Percentiles rank a stretch among this genome's conserved stretches.
Conservation (phyloP, 2,888 invertebrate species). For the Phasia obesa region DNA sequence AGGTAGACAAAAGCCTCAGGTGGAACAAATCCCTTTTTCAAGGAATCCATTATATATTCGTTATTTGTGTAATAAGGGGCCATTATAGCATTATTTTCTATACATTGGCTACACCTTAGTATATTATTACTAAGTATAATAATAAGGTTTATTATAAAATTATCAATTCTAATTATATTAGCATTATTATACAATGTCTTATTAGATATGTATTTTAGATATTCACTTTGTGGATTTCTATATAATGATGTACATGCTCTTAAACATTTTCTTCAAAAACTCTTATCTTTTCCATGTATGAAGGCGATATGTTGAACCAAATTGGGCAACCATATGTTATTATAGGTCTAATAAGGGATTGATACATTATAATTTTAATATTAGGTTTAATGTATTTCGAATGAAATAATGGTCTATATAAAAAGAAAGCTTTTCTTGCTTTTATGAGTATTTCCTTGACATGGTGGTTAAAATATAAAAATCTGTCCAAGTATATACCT, state of each 20-base stretch:
- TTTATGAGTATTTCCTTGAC: neutral
- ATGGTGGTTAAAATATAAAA: neutral
- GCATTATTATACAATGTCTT: neutral
- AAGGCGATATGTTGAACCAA: conserved; percentile 19
- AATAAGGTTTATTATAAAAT: no score
- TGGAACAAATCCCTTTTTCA: neutral
- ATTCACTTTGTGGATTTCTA: neutral
- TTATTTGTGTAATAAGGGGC: no score
- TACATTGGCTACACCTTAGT: no score
- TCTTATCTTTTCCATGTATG: conserved; percentile 20
- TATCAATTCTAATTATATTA: neutral
- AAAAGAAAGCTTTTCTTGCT: neutral
- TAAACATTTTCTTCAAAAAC: neutral
- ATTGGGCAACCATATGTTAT: conserved; percentile 19
- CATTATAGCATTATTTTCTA: no score
- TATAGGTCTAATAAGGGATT: conserved; percentile 12
- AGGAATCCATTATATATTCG: no score
- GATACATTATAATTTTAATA: conserved; percentile 12
- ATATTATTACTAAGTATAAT: no score
- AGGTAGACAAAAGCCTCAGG: neutral
- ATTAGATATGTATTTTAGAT: conserved; percentile 1
- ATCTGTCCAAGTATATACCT: neutral
- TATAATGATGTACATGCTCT: neutral
- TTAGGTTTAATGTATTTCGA: neutral
- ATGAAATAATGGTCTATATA: neutral